A percentile compares a stretch with the other conserved stretches of the same genome.
These are phyloP conservation scores for Talpa occidentalis DNA, from an alignment of 2,113 vertebrate species.

Conservation along the genomic window DNA sequence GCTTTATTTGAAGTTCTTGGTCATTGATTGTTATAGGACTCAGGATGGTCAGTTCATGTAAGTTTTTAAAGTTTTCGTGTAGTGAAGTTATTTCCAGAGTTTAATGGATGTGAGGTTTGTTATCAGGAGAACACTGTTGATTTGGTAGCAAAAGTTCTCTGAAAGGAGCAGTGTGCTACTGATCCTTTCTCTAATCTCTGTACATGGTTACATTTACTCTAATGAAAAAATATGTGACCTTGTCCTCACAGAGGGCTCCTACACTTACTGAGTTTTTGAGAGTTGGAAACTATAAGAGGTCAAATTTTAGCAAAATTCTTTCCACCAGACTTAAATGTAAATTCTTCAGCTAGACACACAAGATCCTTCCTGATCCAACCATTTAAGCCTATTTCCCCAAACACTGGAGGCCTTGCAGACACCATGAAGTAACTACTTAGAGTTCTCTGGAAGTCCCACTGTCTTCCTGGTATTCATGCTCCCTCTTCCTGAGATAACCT, in stretches of 20 bases:
- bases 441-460: background rate
- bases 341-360: background rate
- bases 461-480: background rate
- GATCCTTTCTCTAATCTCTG: background rate
- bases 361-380: background rate
- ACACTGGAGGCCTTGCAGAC: background rate
- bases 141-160: constrained; percentile 27
- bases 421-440: background rate
- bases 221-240: background rate
- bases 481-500: background rate
- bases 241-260: background rate
- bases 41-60: background rate
- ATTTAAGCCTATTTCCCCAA: background rate
- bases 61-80: background rate
- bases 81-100: background rate
- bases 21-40: background rate
- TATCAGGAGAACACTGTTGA: background rate
- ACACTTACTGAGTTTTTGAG: background rate
- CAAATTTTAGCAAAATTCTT: background rate
- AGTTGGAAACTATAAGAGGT: background rate
- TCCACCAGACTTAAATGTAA: background rate
- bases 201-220: background rate
- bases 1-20: background rate
- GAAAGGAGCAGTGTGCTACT: background rate
- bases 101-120: background rate